phyloP scores from a whole-genome alignment of 2,888 invertebrate species.

The Eudasyphora cyanicolor region DNA sequence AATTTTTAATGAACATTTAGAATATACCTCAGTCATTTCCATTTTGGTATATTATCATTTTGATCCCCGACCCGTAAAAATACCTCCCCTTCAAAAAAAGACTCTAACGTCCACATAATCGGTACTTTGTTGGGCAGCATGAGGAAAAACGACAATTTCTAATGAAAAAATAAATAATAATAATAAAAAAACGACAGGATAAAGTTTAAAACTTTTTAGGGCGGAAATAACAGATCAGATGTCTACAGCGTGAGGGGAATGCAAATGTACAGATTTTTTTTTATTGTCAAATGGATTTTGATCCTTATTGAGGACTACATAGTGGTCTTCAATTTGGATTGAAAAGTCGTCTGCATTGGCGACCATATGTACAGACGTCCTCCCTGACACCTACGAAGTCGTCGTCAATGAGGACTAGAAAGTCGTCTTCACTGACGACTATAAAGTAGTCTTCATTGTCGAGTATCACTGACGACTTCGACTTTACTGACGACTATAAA shows the following conservation, averaged over 20 bases:
- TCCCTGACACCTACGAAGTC: too few relatives aligned
- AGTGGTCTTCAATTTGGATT: too few relatives aligned
- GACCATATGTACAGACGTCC: too few relatives aligned
- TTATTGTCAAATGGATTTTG: too few relatives aligned
- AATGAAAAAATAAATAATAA: neutral
- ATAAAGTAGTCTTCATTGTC: too few relatives aligned
- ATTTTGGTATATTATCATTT: slow-evolving; percentile 1
- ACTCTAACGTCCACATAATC: neutral
- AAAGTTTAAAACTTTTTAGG: neutral
- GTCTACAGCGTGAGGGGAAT: neutral
- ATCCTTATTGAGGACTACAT: too few relatives aligned
- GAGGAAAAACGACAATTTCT: neutral
- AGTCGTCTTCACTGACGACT: too few relatives aligned
- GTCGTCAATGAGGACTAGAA: too few relatives aligned
- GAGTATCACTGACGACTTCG: too few relatives aligned
- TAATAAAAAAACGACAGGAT: neutral
- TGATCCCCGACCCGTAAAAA: neutral
- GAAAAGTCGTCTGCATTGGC: too few relatives aligned
- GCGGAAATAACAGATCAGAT: neutral
- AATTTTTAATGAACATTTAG: slow-evolving; percentile 20
- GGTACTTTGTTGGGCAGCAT: neutral
- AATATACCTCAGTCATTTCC: neutral
- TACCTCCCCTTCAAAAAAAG: neutral
- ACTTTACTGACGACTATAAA: too few relatives aligned
- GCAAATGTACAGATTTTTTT: too few relatives aligned